phyloP scores from a whole-genome alignment of 2,113 vertebrate species.

The Macrotus californicus region DNA sequence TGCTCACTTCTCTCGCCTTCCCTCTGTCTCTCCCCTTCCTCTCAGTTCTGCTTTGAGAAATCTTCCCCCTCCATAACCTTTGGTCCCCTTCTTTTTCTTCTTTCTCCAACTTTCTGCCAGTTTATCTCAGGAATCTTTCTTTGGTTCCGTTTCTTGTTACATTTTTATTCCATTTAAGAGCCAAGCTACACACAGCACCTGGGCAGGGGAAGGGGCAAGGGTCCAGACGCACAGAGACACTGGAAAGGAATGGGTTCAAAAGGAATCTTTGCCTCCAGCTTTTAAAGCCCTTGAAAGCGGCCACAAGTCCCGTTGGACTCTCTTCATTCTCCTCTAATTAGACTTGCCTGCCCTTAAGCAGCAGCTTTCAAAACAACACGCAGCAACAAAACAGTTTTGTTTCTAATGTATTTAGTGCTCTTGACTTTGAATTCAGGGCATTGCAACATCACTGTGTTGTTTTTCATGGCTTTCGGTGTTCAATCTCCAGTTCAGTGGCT shows the following conservation, averaged over 20 bases:
- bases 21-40: neutral
- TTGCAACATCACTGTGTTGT: neutral
- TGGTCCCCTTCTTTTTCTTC: neutral
- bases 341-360: constrained; percentile 13
- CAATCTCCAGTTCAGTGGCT: neutral
- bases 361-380: neutral
- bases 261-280: neutral
- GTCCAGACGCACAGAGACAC: neutral
- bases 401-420: neutral
- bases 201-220: neutral
- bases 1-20: neutral
- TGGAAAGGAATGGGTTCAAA: neutral
- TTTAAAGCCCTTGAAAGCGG: constrained; percentile 8
- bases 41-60: neutral
- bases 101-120: neutral
- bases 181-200: neutral
- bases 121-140: neutral
- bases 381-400: too few species aligned
- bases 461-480: neutral
- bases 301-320: neutral
- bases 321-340: constrained; percentile 34
- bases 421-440: constrained; percentile 40
- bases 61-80: neutral
- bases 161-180: neutral
- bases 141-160: neutral